Conservation (phyloP, 2,797 vertebrate species). For the Aulostomus chinensis region DNA sequence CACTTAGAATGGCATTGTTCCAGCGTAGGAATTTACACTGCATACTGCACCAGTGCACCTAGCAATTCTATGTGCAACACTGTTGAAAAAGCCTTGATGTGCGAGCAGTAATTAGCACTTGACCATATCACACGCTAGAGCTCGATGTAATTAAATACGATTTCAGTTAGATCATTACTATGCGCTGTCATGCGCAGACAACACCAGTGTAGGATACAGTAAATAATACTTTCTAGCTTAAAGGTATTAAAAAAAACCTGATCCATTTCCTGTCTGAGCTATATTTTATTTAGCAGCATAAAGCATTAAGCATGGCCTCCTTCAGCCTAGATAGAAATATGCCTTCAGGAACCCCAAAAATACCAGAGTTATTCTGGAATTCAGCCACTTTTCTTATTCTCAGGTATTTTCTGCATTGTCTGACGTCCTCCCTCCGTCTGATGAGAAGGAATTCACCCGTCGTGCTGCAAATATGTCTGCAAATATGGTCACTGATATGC, state of each 20-base stretch:
- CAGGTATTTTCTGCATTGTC: background rate
- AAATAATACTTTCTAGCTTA: slow-evolving; percentile 15
- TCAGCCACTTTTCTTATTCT: background rate
- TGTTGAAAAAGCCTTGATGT: background rate
- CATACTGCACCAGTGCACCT: no score
- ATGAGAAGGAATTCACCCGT: no score
- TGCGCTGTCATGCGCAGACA: background rate
- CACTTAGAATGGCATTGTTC: no score
- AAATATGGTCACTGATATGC: no score
- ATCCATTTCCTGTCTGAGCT: slow-evolving; percentile 12
- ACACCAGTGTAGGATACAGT: background rate
- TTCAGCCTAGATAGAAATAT: no score
- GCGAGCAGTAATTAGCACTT: background rate
- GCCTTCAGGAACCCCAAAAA: no score
- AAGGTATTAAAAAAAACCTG: no score
- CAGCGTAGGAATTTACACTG: no score
- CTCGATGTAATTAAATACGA: no score
- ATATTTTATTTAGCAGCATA: slow-evolving; percentile 34
- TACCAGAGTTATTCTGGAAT: slow-evolving; percentile 19
- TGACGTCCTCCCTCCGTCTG: background rate
- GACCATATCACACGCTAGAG: background rate
- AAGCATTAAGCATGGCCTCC: slow-evolving; percentile 20
- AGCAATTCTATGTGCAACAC: no score
- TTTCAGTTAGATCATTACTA: no score
- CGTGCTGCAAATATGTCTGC: no score